A percentile compares a stretch with the other conserved stretches of the same genome.
Evolutionary conservation across 2,888 invertebrate genomes (phyloP).

Genomic region (Rhamnusium bicolor): DNA sequence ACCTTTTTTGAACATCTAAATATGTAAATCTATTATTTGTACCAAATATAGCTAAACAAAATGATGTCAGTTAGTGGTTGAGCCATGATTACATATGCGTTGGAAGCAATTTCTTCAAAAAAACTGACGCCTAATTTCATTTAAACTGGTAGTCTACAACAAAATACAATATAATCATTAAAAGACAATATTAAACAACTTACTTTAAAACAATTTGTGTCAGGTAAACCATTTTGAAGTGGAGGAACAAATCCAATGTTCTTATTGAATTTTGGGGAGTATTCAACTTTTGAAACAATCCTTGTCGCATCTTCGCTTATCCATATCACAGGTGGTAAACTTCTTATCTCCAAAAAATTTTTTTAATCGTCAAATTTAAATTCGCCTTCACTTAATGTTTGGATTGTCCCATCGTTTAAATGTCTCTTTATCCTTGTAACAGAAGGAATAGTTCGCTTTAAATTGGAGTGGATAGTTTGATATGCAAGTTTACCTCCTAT

Average conservation of each 20-base stretch:
- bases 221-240: slow-evolving; percentile 41
- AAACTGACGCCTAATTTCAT: background rate
- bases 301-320: slow-evolving; percentile 55
- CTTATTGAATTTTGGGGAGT: slow-evolving; percentile 46
- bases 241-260: slow-evolving; percentile 53
- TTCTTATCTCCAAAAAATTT: slow-evolving; percentile 40
- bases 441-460: slow-evolving; percentile 40
- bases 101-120: slow-evolving; percentile 25
- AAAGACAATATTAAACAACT: background rate
- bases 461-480: slow-evolving; percentile 49
- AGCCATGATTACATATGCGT: slow-evolving; percentile 47
- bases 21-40: slow-evolving; percentile 44
- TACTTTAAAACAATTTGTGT: slow-evolving; percentile 22
- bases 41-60: slow-evolving; percentile 43
- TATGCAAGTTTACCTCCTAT: slow-evolving; percentile 47
- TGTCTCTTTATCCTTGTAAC: slow-evolving; percentile 41
- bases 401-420: slow-evolving; percentile 25
- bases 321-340: slow-evolving; percentile 45
- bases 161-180: too few species aligned
- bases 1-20: slow-evolving; percentile 36
- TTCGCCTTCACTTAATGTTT: slow-evolving; percentile 47
- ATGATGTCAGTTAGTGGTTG: slow-evolving; percentile 36
- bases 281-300: slow-evolving; percentile 47
- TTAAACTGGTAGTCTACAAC: too few species aligned
- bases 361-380: slow-evolving; percentile 47